These are phyloP conservation scores for Malacoraja senta DNA, from an alignment of 2,797 vertebrate genomes.

Conservation along the genomic window DNA sequence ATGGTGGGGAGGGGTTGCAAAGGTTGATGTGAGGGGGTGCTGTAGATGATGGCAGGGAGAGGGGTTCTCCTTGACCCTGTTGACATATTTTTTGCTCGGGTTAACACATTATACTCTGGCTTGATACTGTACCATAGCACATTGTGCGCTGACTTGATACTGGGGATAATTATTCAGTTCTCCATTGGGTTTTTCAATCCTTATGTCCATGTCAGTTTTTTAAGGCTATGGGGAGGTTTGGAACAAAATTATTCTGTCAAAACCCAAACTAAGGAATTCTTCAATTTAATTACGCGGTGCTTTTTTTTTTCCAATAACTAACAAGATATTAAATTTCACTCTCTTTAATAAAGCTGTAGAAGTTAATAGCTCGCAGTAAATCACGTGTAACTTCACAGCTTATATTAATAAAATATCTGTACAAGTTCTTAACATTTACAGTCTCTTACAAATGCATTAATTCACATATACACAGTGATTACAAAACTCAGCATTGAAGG, in stretches of 20 bases:
- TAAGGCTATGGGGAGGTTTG: not conserved
- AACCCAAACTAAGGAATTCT: not conserved
- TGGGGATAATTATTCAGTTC: not conserved
- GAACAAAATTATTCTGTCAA: not conserved
- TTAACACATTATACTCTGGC: not conserved
- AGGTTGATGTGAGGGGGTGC: no score
- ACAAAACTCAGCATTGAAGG: not conserved
- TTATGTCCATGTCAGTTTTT: not conserved
- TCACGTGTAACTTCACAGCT: constrained; percentile 21
- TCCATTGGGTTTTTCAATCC: not conserved
- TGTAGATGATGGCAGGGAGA: no score
- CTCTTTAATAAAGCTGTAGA: constrained; percentile 1
- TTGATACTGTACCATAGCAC: not conserved
- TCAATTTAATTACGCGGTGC: not conserved
- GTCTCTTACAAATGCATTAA: constrained; percentile 23
- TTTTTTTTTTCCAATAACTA: not conserved
- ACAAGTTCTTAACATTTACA: constrained; percentile 35
- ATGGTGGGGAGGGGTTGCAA: no score
- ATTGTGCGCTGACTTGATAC: not conserved
- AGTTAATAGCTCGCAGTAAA: constrained; percentile 19
- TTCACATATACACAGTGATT: constrained; percentile 32
- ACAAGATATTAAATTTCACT: not conserved
- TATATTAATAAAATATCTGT: constrained; percentile 37
- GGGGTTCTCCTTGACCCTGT: not conserved
- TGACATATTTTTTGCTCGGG: not conserved